Conservation (phyloP, 64 coral and sea anemone species). For the Hydrozoanthus tunicans region DNA sequence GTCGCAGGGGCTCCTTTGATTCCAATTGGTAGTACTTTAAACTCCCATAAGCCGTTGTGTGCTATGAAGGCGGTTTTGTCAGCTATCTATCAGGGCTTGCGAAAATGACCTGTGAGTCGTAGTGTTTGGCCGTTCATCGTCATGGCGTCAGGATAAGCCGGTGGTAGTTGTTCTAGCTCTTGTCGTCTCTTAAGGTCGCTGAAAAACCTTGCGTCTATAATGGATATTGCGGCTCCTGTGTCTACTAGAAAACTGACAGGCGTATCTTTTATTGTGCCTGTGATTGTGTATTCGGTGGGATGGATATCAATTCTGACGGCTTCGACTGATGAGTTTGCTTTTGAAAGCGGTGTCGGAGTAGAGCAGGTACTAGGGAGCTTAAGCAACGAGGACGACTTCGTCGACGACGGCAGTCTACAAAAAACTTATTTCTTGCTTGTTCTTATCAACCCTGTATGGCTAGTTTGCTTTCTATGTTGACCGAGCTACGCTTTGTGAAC, state of each 20-base stretch:
- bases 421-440: too few relatives aligned
- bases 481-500: too few relatives aligned
- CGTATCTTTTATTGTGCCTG: neutral
- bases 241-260: neutral
- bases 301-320: neutral
- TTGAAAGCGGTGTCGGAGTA: neutral
- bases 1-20: neutral
- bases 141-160: neutral
- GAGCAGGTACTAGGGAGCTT: too few relatives aligned
- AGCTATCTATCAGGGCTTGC: neutral
- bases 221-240: neutral
- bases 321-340: neutral
- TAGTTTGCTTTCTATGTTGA: too few relatives aligned
- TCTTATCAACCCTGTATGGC: too few relatives aligned
- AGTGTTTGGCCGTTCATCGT: neutral
- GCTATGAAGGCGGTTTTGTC: too few relatives aligned
- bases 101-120: neutral
- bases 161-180: neutral
- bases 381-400: too few relatives aligned
- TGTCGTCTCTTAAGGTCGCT: neutral
- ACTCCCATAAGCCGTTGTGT: neutral
- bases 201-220: neutral
- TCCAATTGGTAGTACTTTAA: slow-evolving; percentile 12
- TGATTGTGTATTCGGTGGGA: neutral
- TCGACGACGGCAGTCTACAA: too few relatives aligned